A percentile compares a stretch with the other conserved stretches of the same genome.
phyloP scores from a whole-genome alignment of 2,888 invertebrate species.

The Troides aeacus region DNA sequence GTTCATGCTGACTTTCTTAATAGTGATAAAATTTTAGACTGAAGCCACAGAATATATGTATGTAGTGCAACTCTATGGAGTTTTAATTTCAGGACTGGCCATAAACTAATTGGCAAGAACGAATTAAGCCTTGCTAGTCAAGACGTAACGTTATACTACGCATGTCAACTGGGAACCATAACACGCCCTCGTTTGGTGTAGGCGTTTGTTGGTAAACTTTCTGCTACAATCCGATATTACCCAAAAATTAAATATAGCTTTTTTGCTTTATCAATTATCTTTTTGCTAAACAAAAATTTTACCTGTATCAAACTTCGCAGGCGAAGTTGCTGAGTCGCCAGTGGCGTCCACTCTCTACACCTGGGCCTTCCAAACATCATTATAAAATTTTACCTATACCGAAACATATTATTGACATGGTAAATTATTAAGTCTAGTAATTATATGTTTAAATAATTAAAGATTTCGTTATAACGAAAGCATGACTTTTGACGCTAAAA shows the following conservation, averaged over 20 bases:
- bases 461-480: not conserved
- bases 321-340: conserved; percentile 91
- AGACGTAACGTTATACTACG: not conserved
- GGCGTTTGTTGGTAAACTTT: conserved; percentile 63
- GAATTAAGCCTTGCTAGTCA: not conserved
- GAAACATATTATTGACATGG: conserved; percentile 32
- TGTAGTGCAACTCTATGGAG: not conserved
- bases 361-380: conserved; percentile 80
- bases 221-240: not conserved
- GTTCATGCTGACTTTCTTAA: no score
- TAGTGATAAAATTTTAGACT: no score
- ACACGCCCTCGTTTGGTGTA: conserved; percentile 38
- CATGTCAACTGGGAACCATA: conserved; percentile 2
- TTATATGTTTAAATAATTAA: not conserved
- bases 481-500: not conserved
- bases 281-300: conserved; percentile 26
- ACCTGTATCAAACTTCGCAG: conserved; percentile 89
- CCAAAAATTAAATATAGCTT: not conserved
- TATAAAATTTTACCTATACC: conserved; percentile 48
- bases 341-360: conserved; percentile 88
- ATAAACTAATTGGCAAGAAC: not conserved
- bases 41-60: not conserved
- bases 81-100: not conserved
- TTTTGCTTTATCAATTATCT: not conserved
- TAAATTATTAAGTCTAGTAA: conserved; percentile 27